Evolutionary conservation across 2,888 invertebrate genomes (phyloP).

Genomic region (Bombylius major): DNA sequence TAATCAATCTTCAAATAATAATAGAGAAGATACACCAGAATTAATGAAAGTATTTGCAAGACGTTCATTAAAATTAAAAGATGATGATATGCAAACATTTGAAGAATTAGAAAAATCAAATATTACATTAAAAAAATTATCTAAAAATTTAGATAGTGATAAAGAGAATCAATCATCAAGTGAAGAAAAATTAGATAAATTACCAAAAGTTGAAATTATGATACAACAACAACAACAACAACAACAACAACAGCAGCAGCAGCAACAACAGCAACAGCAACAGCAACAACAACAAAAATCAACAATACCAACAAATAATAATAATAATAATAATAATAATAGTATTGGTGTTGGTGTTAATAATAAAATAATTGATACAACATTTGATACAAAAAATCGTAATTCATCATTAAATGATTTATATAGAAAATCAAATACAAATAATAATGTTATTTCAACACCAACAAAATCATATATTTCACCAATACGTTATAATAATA

Average conservation of each 20-base stretch:
- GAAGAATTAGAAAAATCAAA: constrained; percentile 29
- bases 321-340: background rate
- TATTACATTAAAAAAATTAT: constrained; percentile 36
- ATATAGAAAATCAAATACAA: constrained; percentile 21
- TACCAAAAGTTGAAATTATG: constrained; percentile 27
- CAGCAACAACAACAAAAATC: too few relatives aligned
- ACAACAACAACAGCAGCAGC: background rate
- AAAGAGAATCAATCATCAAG: constrained; percentile 54
- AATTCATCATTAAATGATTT: constrained; percentile 25
- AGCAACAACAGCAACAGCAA: too few relatives aligned
- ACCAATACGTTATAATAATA: constrained; percentile 3
- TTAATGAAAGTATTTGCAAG: constrained; percentile 71
- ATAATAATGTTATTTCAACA: constrained; percentile 12
- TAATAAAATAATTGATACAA: constrained; percentile 16
- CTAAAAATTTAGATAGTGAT: constrained; percentile 54
- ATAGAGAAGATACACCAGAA: constrained; percentile 55
- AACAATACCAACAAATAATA: too few relatives aligned
- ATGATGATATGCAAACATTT: constrained; percentile 49
- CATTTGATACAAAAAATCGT: constrained; percentile 21
- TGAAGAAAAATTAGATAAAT: constrained; percentile 37
- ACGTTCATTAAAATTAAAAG: constrained; percentile 67
- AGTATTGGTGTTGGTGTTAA: constrained; percentile 19
- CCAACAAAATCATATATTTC: constrained; percentile 14
- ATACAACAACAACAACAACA: constrained; percentile 12
- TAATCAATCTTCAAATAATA: constrained; percentile 12